Percentiles rank a stretch among this genome's conserved stretches.
These are phyloP conservation scores for Tenthredo amoena DNA, from an alignment of 2,888 invertebrate genomes.

Conservation along the genomic window DNA sequence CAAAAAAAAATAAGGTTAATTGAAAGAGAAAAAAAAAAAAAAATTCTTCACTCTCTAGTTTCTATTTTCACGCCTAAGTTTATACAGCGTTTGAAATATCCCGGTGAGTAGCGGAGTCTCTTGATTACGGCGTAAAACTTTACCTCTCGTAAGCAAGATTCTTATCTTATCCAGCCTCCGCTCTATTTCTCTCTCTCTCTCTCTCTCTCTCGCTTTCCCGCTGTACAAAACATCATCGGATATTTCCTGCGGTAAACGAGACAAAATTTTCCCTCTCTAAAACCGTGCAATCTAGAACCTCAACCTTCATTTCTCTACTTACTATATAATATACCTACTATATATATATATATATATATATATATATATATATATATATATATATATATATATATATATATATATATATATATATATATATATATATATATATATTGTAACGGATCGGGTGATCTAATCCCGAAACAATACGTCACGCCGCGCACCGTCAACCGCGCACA, in stretches of 20 bases:
- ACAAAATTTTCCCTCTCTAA: background rate
- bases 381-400: no score
- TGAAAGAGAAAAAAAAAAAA: background rate
- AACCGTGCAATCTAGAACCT: constrained; percentile 22
- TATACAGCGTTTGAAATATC: constrained; percentile 16
- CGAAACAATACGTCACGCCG: no score
- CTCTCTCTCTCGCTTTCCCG: background rate
- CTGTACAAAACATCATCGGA: constrained; percentile 29
- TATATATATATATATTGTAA: no score
- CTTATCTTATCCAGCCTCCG: background rate
- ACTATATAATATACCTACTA: background rate
- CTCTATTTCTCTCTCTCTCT: no score
- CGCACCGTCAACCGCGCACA: no score
- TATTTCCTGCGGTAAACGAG: constrained; percentile 29
- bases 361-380: no score
- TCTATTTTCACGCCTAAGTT: background rate
- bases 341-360: no score
- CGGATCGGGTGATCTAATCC: no score
- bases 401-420: no score
- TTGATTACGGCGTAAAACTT: constrained; percentile 41
- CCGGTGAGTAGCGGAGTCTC: background rate
- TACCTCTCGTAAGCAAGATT: constrained; percentile 36
- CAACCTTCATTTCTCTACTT: background rate
- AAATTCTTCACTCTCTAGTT: background rate
- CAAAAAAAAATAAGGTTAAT: background rate